Conservation (phyloP, 2,888 invertebrate genomes). For the Julus scanicus region DNA sequence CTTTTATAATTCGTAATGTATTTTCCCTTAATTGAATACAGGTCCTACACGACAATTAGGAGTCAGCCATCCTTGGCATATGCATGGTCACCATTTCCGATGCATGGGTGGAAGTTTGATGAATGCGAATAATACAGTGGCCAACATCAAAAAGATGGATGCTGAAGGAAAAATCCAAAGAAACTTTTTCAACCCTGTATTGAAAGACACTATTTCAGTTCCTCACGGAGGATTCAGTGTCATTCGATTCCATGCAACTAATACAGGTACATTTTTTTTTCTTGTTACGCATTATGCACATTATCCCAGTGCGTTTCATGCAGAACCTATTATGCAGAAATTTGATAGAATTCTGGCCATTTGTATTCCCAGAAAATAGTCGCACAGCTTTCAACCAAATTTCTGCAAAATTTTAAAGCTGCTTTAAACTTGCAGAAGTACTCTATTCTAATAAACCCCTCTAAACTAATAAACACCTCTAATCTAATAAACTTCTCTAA, state of each 20-base stretch:
- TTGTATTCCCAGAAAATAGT: too few species aligned
- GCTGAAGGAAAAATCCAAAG: conserved; percentile 66
- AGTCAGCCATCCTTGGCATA: conserved; percentile 88
- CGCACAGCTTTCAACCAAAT: too few species aligned
- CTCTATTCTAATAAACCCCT: too few species aligned
- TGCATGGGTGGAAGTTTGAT: conserved; percentile 78
- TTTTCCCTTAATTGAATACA: not conserved
- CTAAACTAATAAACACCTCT: too few species aligned
- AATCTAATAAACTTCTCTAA: too few species aligned
- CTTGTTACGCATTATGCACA: too few species aligned
- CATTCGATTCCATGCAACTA: conserved; percentile 83
- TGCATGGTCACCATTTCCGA: conserved; percentile 85
- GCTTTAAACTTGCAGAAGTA: too few species aligned
- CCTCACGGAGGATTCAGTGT: conserved; percentile 92
- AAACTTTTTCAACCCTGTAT: conserved; percentile 78
- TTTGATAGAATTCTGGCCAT: too few species aligned
- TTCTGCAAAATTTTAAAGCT: too few species aligned
- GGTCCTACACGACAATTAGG: conserved; percentile 63
- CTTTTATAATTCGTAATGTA: not conserved
- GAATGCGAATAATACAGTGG: conserved; percentile 66
- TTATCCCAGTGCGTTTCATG: too few species aligned
- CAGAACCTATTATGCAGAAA: too few species aligned
- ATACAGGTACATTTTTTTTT: conserved; percentile 76
- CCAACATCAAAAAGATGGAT: conserved; percentile 74
- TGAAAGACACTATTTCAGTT: conserved; percentile 89